Conservation (phyloP, 64 coral and sea anemone species). For the Acropora yongei region DNA sequence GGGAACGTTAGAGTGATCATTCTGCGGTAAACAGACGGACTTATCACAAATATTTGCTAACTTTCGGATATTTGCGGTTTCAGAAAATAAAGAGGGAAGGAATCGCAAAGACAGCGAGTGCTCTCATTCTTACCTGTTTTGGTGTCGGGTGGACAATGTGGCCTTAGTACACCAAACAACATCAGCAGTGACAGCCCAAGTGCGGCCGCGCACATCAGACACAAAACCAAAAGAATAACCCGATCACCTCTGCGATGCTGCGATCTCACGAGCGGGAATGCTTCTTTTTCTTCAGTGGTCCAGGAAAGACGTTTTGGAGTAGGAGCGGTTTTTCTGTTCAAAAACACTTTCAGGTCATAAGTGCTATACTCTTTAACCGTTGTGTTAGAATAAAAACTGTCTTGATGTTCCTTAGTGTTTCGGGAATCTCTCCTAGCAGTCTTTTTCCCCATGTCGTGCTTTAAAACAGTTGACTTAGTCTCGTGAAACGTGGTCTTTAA, state of each 20-base stretch:
- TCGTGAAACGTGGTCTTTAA: background rate
- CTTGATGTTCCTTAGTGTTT: constrained; percentile 2
- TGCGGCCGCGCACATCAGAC: constrained; percentile 8
- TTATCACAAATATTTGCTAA: too few relatives aligned
- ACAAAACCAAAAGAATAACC: background rate
- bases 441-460: background rate
- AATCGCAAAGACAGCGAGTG: background rate
- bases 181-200: background rate
- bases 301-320: background rate
- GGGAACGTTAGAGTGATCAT: too few relatives aligned
- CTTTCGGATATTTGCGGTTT: too few relatives aligned
- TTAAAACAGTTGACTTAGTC: background rate
- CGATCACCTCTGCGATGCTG: background rate
- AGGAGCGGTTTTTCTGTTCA: background rate
- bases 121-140: constrained; percentile 8
- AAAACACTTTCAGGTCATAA: background rate
- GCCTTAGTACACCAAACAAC: background rate
- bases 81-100: too few relatives aligned
- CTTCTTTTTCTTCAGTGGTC: background rate
- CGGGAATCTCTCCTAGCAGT: background rate
- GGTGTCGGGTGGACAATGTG: background rate
- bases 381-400: background rate
- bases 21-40: too few relatives aligned
- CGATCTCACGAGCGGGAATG: background rate
- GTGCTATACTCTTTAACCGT: background rate